Evolutionary conservation across 2,888 invertebrate species (phyloP), one percentile per base, ranked within the genome.

Genomic region (Anoncus sp.): DNA sequence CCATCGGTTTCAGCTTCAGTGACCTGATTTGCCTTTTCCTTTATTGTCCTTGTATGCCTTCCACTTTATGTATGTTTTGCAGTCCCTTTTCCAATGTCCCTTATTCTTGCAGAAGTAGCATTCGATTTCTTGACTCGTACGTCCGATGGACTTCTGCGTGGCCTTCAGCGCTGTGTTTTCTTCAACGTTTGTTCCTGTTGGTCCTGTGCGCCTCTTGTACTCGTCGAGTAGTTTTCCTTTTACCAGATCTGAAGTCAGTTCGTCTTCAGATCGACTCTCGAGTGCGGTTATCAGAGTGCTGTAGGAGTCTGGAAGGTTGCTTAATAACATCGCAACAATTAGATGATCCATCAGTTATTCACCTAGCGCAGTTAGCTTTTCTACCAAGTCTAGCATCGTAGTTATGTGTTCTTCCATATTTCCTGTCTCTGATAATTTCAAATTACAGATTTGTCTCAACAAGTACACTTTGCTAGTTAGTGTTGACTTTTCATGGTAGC

Each of bases 261-360:
- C 83, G 0, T 16, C 60, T 35, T 83, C 81, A 7, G 83, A n/a
- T 67, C 83, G 73, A 38, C 73, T 80, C 62, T 84, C 82, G 14
- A 84, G 31, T n/a, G 81, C 83, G 3, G 79, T 84, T 7, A 82
- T 82, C 1, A 85, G 47, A 5, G 81, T 81, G 43, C 75, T 75
- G 43, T 85, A 86, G 6, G 84, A 75, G 4, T 84, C 83, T 12
- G 85, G 84, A 5, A 84, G 38, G 62, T 84, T 85, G 7, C 81
- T 73, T 1, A 85, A 49, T 7, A 85, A 27, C 75, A 84, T 81
- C 9, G 83, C 78, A 0, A 81, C 79, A 12, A 83, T 6, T 9
- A 81, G 43, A 45, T 79, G 55, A 47, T 84, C 84, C 18, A 45
- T 74, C 5, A 84, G 55, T 31, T 72, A 45, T 20, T 82, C 77